Evolutionary conservation across 2,797 vertebrate genomes (phyloP), one percentile per base, ranked within the genome.

Genomic region (Dallia pectoralis): DNA sequence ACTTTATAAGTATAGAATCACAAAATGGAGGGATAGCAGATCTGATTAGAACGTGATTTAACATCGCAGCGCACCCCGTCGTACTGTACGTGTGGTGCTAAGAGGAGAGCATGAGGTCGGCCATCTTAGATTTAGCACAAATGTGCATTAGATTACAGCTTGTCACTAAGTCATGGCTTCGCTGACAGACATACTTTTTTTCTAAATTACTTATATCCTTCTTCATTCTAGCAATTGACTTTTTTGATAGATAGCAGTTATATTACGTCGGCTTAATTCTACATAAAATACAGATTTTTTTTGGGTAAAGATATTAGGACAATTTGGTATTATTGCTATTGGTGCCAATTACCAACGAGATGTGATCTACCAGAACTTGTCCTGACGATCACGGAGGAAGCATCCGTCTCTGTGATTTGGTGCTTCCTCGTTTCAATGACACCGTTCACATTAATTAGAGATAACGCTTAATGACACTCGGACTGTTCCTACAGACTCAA

Each of bases 71-170:
- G 68, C 89, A 88, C 90, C 90, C 88, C 91, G 88, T 90, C 88
- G 87, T 79, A 81, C 81, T 68, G 80, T 36, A 69, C 85, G 76
- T 56, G 80, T 74, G 33, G 75, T 0, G 80, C 81, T 76, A 78
- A 84, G 76, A 89, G 73, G 78, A 4, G 25, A 85, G 87, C 86
- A 77, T 79, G 79, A 80, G 79, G 89, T 91, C 91, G 87, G 91
- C 91, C 91, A 92, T 92, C 91, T 92, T 92, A 92, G 90, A 91
- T 91, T 87, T 86, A 85, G 87, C 89, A 87, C 88, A 84, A 86
- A 90, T 84, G 88, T 86, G 89, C 77, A 85, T 89, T 85, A 89
- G 88, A 90, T 89, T 87, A 90, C 67, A 40, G 88, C 77, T 88
- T 84, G 89, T 89, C 88, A 89, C 83, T 89, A 87, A 91, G 86